phyloP scores from a whole-genome alignment of 1,140 invertebrate genomes.

The Zaprionus inermis region DNA sequence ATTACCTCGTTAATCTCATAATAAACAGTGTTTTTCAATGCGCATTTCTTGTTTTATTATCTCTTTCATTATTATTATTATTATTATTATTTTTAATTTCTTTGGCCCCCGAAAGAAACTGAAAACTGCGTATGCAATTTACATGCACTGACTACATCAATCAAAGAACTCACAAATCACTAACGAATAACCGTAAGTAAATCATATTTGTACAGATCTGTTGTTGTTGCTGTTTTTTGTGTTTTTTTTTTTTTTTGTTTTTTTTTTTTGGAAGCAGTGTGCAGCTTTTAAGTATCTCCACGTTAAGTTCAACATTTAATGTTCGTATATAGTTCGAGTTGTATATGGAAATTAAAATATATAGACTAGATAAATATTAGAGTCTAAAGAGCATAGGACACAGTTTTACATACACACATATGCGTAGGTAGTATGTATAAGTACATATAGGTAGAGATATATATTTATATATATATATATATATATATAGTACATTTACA shows the following conservation, averaged over 20 bases:
- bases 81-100: slow-evolving; percentile 42
- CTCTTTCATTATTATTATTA: slow-evolving; percentile 33
- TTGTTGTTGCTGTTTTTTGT: not conserved
- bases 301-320: slow-evolving; percentile 48
- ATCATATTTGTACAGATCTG: slow-evolving; percentile 4
- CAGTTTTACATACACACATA: slow-evolving; percentile 37
- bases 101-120: slow-evolving; percentile 82
- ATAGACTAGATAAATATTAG: slow-evolving; percentile 37
- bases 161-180: not conserved
- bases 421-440: slow-evolving; percentile 31
- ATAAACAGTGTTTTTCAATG: slow-evolving; percentile 35
- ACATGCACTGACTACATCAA: slow-evolving; percentile 45
- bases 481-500: slow-evolving; percentile 70
- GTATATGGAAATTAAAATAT: slow-evolving; percentile 33
- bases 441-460: slow-evolving; percentile 9
- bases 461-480: slow-evolving; percentile 34
- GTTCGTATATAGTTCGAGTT: slow-evolving; percentile 27
- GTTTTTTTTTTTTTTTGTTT: not conserved
- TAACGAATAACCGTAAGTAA: not conserved
- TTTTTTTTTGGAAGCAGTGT: slow-evolving; percentile 38
- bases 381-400: slow-evolving; percentile 52
- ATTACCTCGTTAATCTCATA: slow-evolving; percentile 29
- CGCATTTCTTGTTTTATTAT: slow-evolving; percentile 23
- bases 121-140: slow-evolving; percentile 66
- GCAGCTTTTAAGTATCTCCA: slow-evolving; percentile 29